Evolutionary conservation across 2,113 vertebrate genomes (phyloP), one percentile per base, ranked within the genome.

Genomic region (Cariama cristata): DNA sequence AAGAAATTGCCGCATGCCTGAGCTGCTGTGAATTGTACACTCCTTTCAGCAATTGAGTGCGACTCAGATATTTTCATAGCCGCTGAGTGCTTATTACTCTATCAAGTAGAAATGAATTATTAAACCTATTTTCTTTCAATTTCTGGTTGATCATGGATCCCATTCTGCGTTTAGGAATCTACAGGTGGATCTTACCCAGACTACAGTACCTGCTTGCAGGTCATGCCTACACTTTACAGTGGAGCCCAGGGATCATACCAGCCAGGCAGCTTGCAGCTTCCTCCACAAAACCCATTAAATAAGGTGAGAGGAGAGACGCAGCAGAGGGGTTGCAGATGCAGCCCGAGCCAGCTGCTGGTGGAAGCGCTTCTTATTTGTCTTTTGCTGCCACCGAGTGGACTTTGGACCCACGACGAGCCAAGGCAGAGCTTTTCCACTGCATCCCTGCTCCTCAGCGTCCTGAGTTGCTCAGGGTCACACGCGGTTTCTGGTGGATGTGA

Each of bases 121-220:
- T 88, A 32, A 67, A 19, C 59, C 2, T n/a, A 12, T 68, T 71
- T 56, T 64, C 44, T 60, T 83, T 50, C 67, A 59, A 11, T 11
- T 62, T 52, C 56, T 44, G 60, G 33, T 49, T 82, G 83, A 84
- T 69, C 44, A 2, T 38, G 71, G 83, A 72, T 90, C 67, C 93
- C 60, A 0, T 67, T 53, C 24, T 98, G 21, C 79, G 75, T 90
- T 38, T 96, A 99, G 98, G 96, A 97, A 91, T 85, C 97, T 42
- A 47, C 96, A 8, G 97, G 97, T 52, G 89, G 98, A 35, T 93
- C 96, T 74, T 98, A 98, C 77, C 97, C 98, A 58, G 98, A 98
- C 93, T 99, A 98, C 97, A 98, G 79, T 42, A 96, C 98, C 87
- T 99, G 98, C 98, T 98, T 99, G 97, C 98, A 98, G 94, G 98